Conservation (phyloP, 2,888 invertebrate species). For the Myathropa florea region DNA sequence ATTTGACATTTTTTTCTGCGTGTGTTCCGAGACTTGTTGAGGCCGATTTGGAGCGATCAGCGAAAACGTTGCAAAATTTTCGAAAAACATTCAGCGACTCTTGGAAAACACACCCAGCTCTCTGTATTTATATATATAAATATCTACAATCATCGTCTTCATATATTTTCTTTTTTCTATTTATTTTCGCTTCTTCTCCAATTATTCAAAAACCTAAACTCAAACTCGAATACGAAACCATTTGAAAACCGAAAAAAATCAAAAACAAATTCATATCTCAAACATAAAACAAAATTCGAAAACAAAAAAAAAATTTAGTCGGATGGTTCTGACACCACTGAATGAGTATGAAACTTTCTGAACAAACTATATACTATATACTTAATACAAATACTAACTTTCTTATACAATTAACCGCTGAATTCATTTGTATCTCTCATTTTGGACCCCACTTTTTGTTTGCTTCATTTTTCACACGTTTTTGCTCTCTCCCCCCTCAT, state of each 20-base stretch:
- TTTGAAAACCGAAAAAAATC: conserved; percentile 57
- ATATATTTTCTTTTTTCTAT: conserved; percentile 67
- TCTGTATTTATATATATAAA: conserved; percentile 43
- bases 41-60: no score
- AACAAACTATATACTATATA: conserved; percentile 66
- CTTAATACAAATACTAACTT: conserved; percentile 55
- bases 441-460: conserved; percentile 1
- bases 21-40: conserved; percentile 21
- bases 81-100: background rate
- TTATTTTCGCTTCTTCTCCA: conserved; percentile 70
- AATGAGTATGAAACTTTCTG: conserved; percentile 78
- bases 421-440: conserved; percentile 9
- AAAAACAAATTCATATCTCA: conserved; percentile 42
- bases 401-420: conserved; percentile 49
- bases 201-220: conserved; percentile 52
- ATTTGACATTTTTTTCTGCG: background rate
- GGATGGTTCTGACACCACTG: conserved; percentile 80
- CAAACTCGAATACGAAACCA: conserved; percentile 57
- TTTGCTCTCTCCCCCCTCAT: conserved; percentile 14
- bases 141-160: conserved; percentile 65
- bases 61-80: background rate
- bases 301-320: conserved; percentile 74
- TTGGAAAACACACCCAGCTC: conserved; percentile 10
- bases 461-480: conserved; percentile 30
- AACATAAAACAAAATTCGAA: conserved; percentile 30